Conservation (phyloP, 2,113 vertebrate species). For the Brachypodius melanocephalos region DNA sequence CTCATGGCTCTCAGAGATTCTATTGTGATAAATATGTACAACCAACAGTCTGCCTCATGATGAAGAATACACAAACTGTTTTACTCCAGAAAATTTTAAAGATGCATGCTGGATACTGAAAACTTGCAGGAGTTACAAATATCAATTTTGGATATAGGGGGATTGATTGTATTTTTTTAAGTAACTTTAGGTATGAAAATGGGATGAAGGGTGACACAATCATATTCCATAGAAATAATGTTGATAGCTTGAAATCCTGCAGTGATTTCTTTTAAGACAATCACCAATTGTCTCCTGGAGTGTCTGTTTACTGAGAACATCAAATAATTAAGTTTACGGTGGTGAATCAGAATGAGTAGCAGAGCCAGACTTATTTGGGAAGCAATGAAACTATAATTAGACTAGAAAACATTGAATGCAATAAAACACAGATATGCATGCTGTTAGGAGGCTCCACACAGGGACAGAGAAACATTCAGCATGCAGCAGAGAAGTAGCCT, state of each 20-base stretch:
- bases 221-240: neutral
- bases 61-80: neutral
- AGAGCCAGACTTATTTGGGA: conserved; percentile 11
- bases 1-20: neutral
- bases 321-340: conserved; percentile 10
- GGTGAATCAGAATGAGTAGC: conserved; percentile 40
- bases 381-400: neutral
- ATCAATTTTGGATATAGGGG: neutral
- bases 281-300: neutral
- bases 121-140: neutral
- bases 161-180: neutral
- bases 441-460: neutral
- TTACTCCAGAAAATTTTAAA: neutral
- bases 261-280: neutral
- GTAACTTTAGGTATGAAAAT: neutral
- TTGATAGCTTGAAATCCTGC: neutral
- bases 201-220: neutral
- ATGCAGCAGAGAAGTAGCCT: neutral
- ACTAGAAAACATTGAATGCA: neutral
- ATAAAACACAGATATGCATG: neutral
- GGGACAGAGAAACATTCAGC: neutral
- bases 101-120: neutral
- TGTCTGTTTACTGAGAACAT: conserved; percentile 20
- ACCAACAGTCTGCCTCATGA: neutral
- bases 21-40: neutral